Evolutionary conservation across 2,797 vertebrate genomes (phyloP), one percentile per base, ranked within the genome.

Genomic region (Microtus agrestis): DNA sequence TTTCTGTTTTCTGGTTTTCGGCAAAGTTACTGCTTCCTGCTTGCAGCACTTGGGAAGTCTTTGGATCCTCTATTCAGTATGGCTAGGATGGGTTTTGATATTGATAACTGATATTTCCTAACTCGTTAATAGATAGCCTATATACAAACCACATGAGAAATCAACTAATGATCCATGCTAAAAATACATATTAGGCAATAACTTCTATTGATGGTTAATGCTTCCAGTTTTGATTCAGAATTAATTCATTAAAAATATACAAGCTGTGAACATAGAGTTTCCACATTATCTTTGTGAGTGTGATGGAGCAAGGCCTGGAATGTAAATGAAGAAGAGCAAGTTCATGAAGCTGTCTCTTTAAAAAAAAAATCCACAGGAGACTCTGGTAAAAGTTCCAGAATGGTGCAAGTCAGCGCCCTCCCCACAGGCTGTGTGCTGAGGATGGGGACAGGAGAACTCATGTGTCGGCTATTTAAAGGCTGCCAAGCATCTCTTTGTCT

Each of bases 1-100:
- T 99, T 99, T 99, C 99, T 99, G 99, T 98, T 99, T 99, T 98
- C 98, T 97, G 92, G 98, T 98, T 97, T 98, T 98, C 97, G 97
- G 97, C 97, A 97, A 98, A 98, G 97, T 98, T 96, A 89, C 91
- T 95, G 87, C 95, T 98, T 92, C 98, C 5, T 13, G 95, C 96
- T 98, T 97, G 97, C 94, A 96, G 94, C 94, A 97, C 78, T 94
- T 93, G 94, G 89, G 94, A 89, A 96, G 95, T 90, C 90, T 94
- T 93, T 95, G 97, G 97, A 94, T 97, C 46, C 54, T 87, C 51
- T 6, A 65, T 87, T 94, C 90, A 31, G 25, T 69, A 61, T 71
- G 77, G 29, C 15, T 29, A 76, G 69, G 80, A 71, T 8, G 37
- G 43, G 48, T 80, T 56, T 54, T 79, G 51, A 37, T 92, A 71